phyloP scores from a whole-genome alignment of 2,888 invertebrate species.

The Meghimatium bilineatum region DNA sequence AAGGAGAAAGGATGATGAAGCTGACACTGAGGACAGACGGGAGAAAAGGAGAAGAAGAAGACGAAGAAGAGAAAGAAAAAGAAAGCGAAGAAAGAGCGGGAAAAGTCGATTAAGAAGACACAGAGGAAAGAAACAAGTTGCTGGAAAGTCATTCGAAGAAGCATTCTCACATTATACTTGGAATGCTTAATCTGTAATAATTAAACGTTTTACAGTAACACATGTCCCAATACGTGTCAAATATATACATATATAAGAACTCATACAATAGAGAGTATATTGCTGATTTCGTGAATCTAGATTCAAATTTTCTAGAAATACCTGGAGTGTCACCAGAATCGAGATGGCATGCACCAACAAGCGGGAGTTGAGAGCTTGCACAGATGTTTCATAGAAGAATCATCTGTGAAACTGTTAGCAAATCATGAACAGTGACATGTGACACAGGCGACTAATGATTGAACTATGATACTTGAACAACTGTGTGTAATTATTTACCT shows the following conservation, averaged over 20 bases:
- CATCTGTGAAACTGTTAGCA: too few species aligned
- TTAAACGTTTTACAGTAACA: neutral
- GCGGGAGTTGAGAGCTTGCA: too few species aligned
- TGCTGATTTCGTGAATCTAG: neutral
- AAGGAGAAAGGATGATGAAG: conserved; percentile 3
- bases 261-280: neutral
- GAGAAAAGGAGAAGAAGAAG: conserved; percentile 12
- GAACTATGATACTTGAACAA: too few species aligned
- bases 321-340: neutral
- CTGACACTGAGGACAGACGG: too few species aligned
- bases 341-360: too few species aligned
- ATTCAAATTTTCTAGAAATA: neutral
- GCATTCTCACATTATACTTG: conserved; percentile 32
- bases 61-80: conserved; percentile 4
- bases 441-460: too few species aligned
- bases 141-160: conserved; percentile 23
- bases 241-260: neutral
- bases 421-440: too few species aligned
- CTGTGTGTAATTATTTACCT: too few species aligned
- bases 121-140: neutral
- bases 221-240: neutral
- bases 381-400: too few species aligned
- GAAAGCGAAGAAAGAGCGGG: conserved; percentile 14
- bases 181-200: neutral
- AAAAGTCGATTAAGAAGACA: conserved; percentile 19